Evolutionary conservation across 2,888 invertebrate species (phyloP).

Genomic region (Leptopilina drosophilae): DNA sequence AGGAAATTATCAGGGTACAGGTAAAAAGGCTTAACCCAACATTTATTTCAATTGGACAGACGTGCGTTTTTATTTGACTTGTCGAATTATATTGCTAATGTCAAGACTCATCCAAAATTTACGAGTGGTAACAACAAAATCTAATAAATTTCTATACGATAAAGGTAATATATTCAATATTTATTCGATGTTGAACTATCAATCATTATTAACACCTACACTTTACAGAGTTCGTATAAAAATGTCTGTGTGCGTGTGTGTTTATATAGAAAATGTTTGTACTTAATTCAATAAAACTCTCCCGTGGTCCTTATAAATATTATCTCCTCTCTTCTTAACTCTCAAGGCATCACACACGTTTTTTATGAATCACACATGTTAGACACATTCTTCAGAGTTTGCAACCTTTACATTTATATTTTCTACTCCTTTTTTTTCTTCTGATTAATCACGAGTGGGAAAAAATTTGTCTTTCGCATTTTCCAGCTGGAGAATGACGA

Average conservation of each 20-base stretch:
- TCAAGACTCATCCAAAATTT: constrained; percentile 15
- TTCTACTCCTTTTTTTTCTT: too few species aligned
- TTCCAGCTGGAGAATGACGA: too few species aligned
- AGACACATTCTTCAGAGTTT: not conserved
- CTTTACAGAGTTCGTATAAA: not conserved
- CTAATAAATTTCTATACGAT: constrained; percentile 11
- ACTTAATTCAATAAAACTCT: constrained; percentile 31
- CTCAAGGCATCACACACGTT: constrained; percentile 7
- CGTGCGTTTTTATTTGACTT: constrained; percentile 5
- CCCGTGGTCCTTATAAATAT: not conserved
- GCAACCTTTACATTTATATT: not conserved
- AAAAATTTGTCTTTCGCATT: too few species aligned
- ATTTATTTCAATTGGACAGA: constrained; percentile 32
- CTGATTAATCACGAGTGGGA: too few species aligned
- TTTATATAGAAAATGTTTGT: not conserved
- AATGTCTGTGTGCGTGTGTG: not conserved
- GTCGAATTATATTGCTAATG: constrained; percentile 19
- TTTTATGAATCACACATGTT: constrained; percentile 16
- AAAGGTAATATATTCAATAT: constrained; percentile 15
- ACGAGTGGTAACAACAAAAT: constrained; percentile 22
- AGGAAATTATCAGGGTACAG: constrained; percentile 37
- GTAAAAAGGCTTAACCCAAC: constrained; percentile 19
- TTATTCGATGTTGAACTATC: not conserved
- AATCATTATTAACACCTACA: constrained; percentile 35
- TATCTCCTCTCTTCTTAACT: not conserved